Conservation (phyloP, 2,888 invertebrate genomes). For the Trachelus troglodyta region DNA sequence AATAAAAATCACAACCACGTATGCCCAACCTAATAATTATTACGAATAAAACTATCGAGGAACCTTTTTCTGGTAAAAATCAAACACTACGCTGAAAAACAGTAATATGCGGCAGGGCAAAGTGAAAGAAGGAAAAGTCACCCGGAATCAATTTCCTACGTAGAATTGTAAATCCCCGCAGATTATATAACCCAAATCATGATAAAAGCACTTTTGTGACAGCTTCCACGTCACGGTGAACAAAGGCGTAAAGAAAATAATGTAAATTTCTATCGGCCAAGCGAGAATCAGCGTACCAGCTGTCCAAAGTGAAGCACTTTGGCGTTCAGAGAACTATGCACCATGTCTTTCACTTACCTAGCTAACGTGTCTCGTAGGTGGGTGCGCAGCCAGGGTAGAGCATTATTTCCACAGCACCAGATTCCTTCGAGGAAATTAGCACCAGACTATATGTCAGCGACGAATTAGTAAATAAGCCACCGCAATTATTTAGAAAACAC, state of each 20-base stretch:
- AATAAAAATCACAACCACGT: too few relatives aligned
- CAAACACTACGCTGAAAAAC: constrained; percentile 3
- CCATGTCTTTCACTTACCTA: constrained; percentile 47
- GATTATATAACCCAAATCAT: constrained; percentile 40
- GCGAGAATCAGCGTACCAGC: constrained; percentile 35
- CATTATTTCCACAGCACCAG: constrained; percentile 42
- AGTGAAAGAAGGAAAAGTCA: constrained; percentile 4
- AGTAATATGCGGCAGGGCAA: neutral
- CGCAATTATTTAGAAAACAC: neutral
- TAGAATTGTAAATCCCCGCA: constrained; percentile 17
- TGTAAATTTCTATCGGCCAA: neutral
- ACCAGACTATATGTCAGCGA: neutral
- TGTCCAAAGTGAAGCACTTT: constrained; percentile 37
- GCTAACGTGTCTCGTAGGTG: constrained; percentile 46
- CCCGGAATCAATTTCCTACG: constrained; percentile 13
- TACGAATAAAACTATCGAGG: constrained; percentile 5
- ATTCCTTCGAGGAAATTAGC: neutral
- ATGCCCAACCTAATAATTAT: neutral
- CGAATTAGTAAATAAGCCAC: neutral
- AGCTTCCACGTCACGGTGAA: constrained; percentile 7
- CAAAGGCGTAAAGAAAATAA: neutral
- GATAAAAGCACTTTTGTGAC: constrained; percentile 22
- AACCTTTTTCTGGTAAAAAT: constrained; percentile 7
- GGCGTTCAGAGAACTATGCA: constrained; percentile 33
- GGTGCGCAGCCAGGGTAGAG: constrained; percentile 40